Base-by-base conservation (phyloP, 2,888 invertebrate genomes). In the Dyspetes luteomarginatus region DNA sequence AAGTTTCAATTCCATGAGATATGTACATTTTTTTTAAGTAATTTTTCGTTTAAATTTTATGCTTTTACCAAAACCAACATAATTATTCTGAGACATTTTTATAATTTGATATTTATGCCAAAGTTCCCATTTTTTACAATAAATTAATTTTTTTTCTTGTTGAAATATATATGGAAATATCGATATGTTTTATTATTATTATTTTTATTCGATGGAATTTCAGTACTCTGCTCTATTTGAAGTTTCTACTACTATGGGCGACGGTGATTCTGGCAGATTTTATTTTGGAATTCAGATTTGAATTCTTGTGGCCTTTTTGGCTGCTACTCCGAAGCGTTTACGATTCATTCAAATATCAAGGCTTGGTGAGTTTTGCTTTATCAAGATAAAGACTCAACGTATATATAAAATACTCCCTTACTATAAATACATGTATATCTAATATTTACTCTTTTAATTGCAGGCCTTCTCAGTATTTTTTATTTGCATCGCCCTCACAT, bases 281-380 rank as follows among this genome's bases (percentile, higher is more conserved):
- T 93, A 96, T 98, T 94, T 94, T 98, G 93, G 99, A 99, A 93
- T 98, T 99, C 94, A 97, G 99, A 90, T 98, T 99, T 94, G 99
- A 99, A 94, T 98, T 98, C 93, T 95, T 99, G 91, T 99, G 98
- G 98, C 99, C 99, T 71, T 98, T 99, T 93, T 99, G 98, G 97
- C 95, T 99, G 89, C 95, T 99, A 90, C 94, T 98, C 87, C 95
- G 98, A 93, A 98, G 98, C 92, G 97, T 98, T 88, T 97, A 98
- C 93, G 98, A 99, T 93, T 98, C 98, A 86, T 98, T 97, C 93
- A 98, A 98, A 94, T 99, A 98, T 93, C 98, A 98, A 94, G 98
- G 99, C 93, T 94, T 98, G 95, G 98, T 98, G 92, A 95, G 96
- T 94, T 2, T 9, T 36, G 2, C 3, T 26, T 12, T 3, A 0